Evolutionary conservation across 2,888 invertebrate species (phyloP).

Genomic region (Salpingus planirostris): DNA sequence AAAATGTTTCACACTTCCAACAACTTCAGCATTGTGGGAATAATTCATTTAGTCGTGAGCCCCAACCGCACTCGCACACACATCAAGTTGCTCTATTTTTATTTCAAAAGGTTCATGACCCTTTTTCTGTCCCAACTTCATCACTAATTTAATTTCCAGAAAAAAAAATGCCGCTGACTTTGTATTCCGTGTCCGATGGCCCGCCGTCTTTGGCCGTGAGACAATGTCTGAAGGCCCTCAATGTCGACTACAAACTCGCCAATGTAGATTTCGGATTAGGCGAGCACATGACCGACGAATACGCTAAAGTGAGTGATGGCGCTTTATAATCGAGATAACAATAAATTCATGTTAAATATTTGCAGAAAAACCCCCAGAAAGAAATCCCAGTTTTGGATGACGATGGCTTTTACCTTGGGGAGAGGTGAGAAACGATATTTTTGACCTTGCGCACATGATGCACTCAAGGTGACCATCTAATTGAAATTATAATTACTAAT

Average conservation of each 20-base stretch:
- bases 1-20: no score
- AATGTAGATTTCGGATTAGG: slow-evolving; percentile 61
- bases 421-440: slow-evolving; percentile 45
- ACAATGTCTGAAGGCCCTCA: slow-evolving; percentile 55
- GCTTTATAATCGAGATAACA: slow-evolving; percentile 3
- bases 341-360: slow-evolving; percentile 17
- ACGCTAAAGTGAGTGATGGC: slow-evolving; percentile 50
- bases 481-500: no score
- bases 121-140: no score
- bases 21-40: no score
- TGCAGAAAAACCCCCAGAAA: slow-evolving; percentile 68
- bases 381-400: slow-evolving; percentile 74
- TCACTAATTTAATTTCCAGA: slow-evolving; percentile 5
- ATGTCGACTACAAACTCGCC: slow-evolving; percentile 55
- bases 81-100: no score
- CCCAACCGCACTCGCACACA: no score
- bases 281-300: slow-evolving; percentile 66
- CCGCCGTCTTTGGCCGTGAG: slow-evolving; percentile 69
- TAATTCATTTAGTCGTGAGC: no score
- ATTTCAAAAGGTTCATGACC: no score
- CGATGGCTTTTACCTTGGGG: slow-evolving; percentile 66
- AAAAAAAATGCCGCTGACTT: slow-evolving; percentile 53
- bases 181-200: slow-evolving; percentile 68
- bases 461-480: neutral
- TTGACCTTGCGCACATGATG: neutral